Percentiles rank a stretch among this genome's conserved stretches.
Conservation (phyloP, 2,888 invertebrate species). For the Megamerina dolium region DNA sequence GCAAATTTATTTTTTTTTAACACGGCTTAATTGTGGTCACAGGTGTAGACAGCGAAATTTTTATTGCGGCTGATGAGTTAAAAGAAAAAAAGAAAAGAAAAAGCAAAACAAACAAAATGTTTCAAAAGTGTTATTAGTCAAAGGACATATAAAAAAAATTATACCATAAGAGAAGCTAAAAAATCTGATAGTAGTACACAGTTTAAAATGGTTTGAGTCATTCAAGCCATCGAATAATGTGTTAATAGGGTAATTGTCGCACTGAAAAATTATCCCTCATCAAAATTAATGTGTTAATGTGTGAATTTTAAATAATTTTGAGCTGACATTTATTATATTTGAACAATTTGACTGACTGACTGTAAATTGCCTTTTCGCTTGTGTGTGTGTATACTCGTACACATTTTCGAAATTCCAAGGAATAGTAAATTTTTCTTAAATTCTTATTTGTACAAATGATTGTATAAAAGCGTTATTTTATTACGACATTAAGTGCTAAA, state of each 20-base stretch:
- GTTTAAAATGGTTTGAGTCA: too few species aligned
- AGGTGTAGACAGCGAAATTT: slow-evolving; percentile 40
- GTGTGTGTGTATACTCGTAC: slow-evolving; percentile 25
- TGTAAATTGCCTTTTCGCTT: slow-evolving; percentile 26
- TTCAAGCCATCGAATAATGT: background rate
- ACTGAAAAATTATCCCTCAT: slow-evolving; percentile 5
- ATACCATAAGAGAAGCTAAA: too few species aligned
- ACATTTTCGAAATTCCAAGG: background rate
- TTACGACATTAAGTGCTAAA: too few species aligned
- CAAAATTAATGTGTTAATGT: slow-evolving; percentile 23
- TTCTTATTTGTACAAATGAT: too few species aligned
- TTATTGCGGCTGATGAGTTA: slow-evolving; percentile 37
- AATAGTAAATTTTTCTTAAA: too few species aligned
- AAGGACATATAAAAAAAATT: slow-evolving; percentile 4
- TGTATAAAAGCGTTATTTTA: too few species aligned
- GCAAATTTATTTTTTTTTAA: background rate
- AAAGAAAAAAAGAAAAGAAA: slow-evolving; percentile 5
- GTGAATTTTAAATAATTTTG: slow-evolving; percentile 37
- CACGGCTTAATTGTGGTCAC: slow-evolving; percentile 41
- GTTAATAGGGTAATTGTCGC: background rate
- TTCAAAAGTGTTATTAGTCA: slow-evolving; percentile 22
- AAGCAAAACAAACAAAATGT: background rate
- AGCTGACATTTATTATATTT: slow-evolving; percentile 41
- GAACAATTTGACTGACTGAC: too few species aligned
- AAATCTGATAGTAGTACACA: too few species aligned